Evolutionary conservation across 2,797 vertebrate genomes (phyloP), one percentile per base, ranked within the genome.

Genomic region (Antennarius maculatus): DNA sequence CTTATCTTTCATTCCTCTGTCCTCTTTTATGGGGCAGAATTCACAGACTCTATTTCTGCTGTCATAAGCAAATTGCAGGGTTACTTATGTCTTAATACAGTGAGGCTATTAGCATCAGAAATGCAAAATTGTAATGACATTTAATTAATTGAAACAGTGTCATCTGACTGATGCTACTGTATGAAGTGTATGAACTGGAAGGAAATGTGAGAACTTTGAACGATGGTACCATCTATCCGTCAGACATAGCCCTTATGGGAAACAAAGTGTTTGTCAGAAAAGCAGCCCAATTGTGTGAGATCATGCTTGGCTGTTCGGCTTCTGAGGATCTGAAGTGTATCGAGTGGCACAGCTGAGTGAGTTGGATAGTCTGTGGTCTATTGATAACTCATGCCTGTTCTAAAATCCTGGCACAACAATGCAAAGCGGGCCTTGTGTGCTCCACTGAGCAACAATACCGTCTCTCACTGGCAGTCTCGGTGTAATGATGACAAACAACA

Each of bases 351-450:
- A 92, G 92, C 71, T 71, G 86, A 91, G 83, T 88, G 87, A 90
- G 62, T 91, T 72, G 82, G 87, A 82, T 88, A 90, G 91, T 89
- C 92, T 93, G 92, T 53, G 84, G 83, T 88, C 87, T 82, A 92
- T 93, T 94, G 93, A 94, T 94, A 94, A 94, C 89, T 92, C 77
- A 79, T 43, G 80, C 87, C 92, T 93, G 91, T 91, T 93, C 92
- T 92, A 89, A 92, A 92, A 91, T 90, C 90, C 90, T 89, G 84
- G 88, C 88, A 86, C 83, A 90, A 92, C 90, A 92, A 92, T 88
- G 89, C 89, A 89, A 80, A 74, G 68, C 64, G 89, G 89, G 91
- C 86, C 88, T 90, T 65, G 84, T 86, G 86, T 92, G 93, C 93
- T 91, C 87, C 86, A 71, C 87, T 91, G 93, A 90, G 83, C 89